Base-by-base conservation (phyloP, 2,888 invertebrate genomes). In the Dendrolimus houi region DNA sequence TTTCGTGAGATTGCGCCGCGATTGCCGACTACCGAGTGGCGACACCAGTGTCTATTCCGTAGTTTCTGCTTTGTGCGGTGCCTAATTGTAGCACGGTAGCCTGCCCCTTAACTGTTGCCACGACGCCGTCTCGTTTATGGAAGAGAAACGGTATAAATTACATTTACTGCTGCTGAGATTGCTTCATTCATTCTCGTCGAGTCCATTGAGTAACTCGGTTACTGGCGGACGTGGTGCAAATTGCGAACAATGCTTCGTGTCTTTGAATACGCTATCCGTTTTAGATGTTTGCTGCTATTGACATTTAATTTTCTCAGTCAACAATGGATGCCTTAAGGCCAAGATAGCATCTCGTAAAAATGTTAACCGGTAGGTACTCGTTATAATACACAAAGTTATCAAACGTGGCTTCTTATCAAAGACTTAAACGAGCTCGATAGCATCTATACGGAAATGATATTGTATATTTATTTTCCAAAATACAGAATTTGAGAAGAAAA, bases 51-150 rank as follows among this genome's bases (percentile, higher is more conserved):
- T 67, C 72, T 65, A 67, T 66, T 70, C 70, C 63, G 72, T 69
- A 71, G 68, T 64, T 14, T 72, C 71, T 77, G 77, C 68, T 71
- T 65, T 60, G 72, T 70, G 67, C 67, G 71, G 71, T 79, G 74
- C 78, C 81, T 87, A 87, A 87, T 88, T 85, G 85, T 81, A 64
- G 77, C 84, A 88, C 89, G 85, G 89, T 83, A 90, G 89, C 86
- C 72, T 72, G 75, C 72, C 64, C 72, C 75, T 76, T 84, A 84
- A 85, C 77, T 73, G 74, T 79, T 67, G 63, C 67, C 69, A 74
- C 72, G 74, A 74, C 75, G 75, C 71, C 69, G 63, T 68, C 70
- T 75, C 82, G 68, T 81, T 86, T 88, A 85, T 83, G 87, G 86
- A 77, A 79, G 78, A 79, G 77, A 82, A 83, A 79, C 75, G 69